Percentiles rank a stretch among this genome's conserved stretches.
phyloP scores from a whole-genome alignment of 2,888 invertebrate genomes.

The Amphipoea oculea region DNA sequence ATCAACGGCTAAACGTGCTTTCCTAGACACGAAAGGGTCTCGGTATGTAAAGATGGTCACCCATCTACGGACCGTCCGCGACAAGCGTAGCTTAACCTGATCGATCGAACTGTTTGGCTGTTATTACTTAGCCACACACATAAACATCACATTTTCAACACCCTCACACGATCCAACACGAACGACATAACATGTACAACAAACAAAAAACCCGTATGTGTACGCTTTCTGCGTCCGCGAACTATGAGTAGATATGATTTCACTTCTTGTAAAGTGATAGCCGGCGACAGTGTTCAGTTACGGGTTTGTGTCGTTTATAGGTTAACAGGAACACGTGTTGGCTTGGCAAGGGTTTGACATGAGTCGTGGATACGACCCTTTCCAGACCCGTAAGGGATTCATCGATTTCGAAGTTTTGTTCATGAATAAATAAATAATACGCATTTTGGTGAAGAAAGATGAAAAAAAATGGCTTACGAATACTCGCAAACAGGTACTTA shows the following conservation, averaged over 20 bases:
- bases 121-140: background rate
- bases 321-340: conserved; percentile 25
- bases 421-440: background rate
- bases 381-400: background rate
- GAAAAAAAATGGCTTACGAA: background rate
- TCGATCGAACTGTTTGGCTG: background rate
- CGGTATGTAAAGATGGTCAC: background rate
- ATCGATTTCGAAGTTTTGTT: background rate
- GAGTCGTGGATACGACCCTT: background rate
- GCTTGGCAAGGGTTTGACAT: background rate
- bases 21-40: background rate
- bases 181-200: conserved; percentile 7
- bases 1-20: background rate
- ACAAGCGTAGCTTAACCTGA: background rate
- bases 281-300: conserved; percentile 40
- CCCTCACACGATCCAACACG: conserved; percentile 13
- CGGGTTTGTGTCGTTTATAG: conserved; percentile 23
- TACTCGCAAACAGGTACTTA: background rate
- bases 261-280: conserved; percentile 59
- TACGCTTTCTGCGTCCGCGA: conserved; percentile 50
- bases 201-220: conserved; percentile 51
- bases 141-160: conserved; percentile 11
- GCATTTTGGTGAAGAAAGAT: background rate
- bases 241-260: conserved; percentile 56
- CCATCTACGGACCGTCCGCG: background rate